phyloP scores from a whole-genome alignment of 92 coral and sea anemone species.

The Ricordea florida region DNA sequence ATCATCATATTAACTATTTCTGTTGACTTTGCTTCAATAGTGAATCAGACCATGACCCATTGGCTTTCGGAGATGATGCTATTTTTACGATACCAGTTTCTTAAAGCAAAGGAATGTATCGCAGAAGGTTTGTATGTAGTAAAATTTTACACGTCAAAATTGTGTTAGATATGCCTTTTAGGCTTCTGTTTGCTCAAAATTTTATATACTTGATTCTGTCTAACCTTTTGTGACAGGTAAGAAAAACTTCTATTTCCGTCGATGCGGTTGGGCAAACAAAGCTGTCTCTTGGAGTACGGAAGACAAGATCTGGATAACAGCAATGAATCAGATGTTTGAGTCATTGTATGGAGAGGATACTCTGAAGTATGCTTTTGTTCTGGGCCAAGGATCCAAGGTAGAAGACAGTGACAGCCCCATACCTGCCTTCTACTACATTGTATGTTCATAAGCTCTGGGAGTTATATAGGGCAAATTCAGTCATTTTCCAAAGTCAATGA shows the following conservation, averaged over 20 bases:
- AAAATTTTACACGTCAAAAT: too few species aligned
- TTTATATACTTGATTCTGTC: not conserved
- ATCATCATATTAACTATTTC: too few species aligned
- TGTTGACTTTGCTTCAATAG: too few species aligned
- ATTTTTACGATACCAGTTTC: too few species aligned
- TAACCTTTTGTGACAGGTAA: not conserved
- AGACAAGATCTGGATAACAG: constrained; percentile 9
- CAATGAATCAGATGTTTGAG: constrained; percentile 4
- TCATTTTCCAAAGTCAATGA: not conserved
- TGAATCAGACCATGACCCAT: too few species aligned
- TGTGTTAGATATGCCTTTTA: too few species aligned
- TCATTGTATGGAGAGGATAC: not conserved
- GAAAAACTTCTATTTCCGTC: constrained; percentile 6
- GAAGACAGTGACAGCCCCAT: constrained; percentile 4
- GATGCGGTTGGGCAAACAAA: constrained; percentile 19
- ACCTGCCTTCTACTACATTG: not conserved
- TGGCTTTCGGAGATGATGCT: too few species aligned
- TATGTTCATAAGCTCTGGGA: not conserved
- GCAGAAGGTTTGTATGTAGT: too few species aligned
- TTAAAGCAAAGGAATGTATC: too few species aligned
- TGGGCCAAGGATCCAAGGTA: not conserved
- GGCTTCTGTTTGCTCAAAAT: too few species aligned
- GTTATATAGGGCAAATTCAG: not conserved
- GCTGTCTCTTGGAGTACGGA: not conserved
- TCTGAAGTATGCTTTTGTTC: not conserved